Evolutionary conservation across 2,888 invertebrate genomes (phyloP).

Genomic region (Dicyrtomina minuta): DNA sequence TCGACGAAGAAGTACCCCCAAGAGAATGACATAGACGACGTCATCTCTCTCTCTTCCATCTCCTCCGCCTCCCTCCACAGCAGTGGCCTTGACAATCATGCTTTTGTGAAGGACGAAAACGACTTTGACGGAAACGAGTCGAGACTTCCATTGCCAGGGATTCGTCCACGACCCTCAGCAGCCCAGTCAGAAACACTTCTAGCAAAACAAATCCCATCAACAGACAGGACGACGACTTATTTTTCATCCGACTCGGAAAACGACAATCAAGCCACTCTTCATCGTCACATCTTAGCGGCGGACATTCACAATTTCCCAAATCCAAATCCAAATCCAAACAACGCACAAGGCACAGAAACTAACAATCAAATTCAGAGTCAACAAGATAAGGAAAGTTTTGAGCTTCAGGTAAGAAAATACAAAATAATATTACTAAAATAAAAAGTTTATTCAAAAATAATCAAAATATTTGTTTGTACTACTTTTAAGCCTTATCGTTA

Average conservation of each 20-base stretch:
- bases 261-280: not conserved
- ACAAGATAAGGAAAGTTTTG: no score
- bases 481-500: no score
- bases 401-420: not conserved
- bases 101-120: conserved; percentile 9
- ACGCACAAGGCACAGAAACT: not conserved
- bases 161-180: not conserved
- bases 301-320: conserved; percentile 18
- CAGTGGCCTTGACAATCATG: conserved; percentile 18
- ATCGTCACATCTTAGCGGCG: conserved; percentile 16
- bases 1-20: not conserved
- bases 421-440: not conserved
- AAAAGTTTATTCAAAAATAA: no score
- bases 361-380: no score
- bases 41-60: conserved; percentile 21
- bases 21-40: conserved; percentile 25
- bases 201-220: not conserved
- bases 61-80: conserved; percentile 18
- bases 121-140: not conserved
- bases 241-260: conserved; percentile 27
- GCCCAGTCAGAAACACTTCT: not conserved
- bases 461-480: no score
- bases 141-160: not conserved
- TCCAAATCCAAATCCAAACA: no score
- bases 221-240: not conserved